These are phyloP conservation scores for Mus caroli DNA, from an alignment of 2,797 vertebrate species.

Conservation along the genomic window DNA sequence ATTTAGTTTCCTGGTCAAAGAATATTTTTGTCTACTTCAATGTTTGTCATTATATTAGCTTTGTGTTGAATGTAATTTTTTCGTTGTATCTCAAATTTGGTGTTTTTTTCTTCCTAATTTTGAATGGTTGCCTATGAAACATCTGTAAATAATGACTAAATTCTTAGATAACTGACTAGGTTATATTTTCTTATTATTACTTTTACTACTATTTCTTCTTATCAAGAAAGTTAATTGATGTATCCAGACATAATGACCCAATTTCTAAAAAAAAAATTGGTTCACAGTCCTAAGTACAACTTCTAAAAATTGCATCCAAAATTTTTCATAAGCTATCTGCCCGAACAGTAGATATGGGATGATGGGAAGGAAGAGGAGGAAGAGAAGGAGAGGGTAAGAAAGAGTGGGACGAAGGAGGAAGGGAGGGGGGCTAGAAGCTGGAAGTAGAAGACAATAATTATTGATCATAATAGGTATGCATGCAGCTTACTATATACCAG, in stretches of 20 bases:
- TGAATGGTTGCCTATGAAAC: neutral
- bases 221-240: conserved; percentile 1
- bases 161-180: neutral
- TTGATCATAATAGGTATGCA: neutral
- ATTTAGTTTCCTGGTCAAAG: conserved; percentile 31
- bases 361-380: neutral
- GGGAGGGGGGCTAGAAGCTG: neutral
- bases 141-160: neutral
- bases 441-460: neutral
- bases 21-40: neutral
- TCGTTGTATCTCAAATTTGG: neutral
- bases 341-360: neutral
- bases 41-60: neutral
- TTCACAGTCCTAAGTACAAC: neutral
- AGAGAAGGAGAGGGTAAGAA: neutral
- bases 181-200: neutral
- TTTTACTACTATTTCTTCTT: neutral
- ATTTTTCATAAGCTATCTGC: neutral
- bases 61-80: neutral
- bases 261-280: neutral
- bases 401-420: neutral
- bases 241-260: neutral
- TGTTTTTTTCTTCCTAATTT: neutral
- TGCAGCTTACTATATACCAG: neutral
- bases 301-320: neutral